Evolutionary conservation across 2,888 invertebrate genomes (phyloP).

Genomic region (Chaetoderma sp.): DNA sequence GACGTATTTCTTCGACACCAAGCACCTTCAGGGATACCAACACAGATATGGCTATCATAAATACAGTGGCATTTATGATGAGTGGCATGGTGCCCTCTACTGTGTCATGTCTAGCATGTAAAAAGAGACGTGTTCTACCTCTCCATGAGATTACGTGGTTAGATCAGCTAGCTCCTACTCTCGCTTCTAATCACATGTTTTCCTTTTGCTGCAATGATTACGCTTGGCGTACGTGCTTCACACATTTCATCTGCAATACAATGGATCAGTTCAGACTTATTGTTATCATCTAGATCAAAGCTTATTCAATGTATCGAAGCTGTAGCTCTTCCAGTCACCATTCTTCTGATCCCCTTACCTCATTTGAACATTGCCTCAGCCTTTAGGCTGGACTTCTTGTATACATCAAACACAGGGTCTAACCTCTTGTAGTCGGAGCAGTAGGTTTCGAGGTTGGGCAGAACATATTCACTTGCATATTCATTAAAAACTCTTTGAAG

Average conservation of each 20-base stretch:
- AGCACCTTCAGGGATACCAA: no score
- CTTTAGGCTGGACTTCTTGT: conserved; percentile 4
- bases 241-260: conserved; percentile 11
- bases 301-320: neutral
- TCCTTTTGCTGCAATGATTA: no score
- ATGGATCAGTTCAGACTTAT: conserved; percentile 26
- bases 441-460: conserved; percentile 21
- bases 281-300: conserved; percentile 15
- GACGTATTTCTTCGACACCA: no score
- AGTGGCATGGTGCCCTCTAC: conserved; percentile 12
- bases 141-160: no score
- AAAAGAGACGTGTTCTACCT: conserved; percentile 22
- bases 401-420: conserved; percentile 20
- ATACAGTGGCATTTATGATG: conserved; percentile 22
- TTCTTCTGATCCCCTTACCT: no score
- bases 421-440: conserved; percentile 8
- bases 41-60: conserved; percentile 25
- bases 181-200: no score
- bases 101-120: conserved; percentile 22
- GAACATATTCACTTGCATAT: no score
- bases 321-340: conserved; percentile 17
- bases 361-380: conserved; percentile 17
- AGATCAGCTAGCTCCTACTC: no score
- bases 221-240: no score
- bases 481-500: no score